Evolutionary conservation across 2,888 invertebrate genomes (phyloP).

Genomic region (Cheiracanthium punctorium): DNA sequence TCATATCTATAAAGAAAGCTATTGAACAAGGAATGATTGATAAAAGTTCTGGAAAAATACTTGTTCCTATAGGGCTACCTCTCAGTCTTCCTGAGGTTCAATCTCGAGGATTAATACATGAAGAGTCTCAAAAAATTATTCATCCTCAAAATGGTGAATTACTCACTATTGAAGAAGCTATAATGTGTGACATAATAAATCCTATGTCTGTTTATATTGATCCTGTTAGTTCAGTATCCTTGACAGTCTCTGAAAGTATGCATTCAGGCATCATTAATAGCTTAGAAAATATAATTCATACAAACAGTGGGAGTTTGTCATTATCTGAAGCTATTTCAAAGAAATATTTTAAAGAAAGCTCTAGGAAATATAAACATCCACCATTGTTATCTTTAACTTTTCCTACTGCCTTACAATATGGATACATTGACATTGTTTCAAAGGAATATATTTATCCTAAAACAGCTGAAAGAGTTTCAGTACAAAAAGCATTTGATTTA

Average conservation of each 20-base stretch:
- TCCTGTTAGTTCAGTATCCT: slow-evolving; percentile 80
- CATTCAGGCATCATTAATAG: slow-evolving; percentile 76
- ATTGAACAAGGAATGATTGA: slow-evolving; percentile 88
- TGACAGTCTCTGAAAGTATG: slow-evolving; percentile 83
- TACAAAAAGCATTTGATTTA: slow-evolving; percentile 74
- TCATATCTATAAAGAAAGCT: slow-evolving; percentile 88
- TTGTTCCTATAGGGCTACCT: slow-evolving; percentile 87
- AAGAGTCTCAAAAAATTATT: slow-evolving; percentile 83
- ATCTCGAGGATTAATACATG: slow-evolving; percentile 89
- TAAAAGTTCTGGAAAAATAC: slow-evolving; percentile 82
- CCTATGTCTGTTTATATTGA: slow-evolving; percentile 83
- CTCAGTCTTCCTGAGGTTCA: slow-evolving; percentile 88
- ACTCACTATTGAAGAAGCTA: slow-evolving; percentile 87
- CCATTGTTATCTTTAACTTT: slow-evolving; percentile 75
- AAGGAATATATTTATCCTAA: slow-evolving; percentile 77
- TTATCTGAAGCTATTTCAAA: slow-evolving; percentile 71
- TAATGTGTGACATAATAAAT: slow-evolving; percentile 82
- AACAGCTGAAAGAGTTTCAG: slow-evolving; percentile 75
- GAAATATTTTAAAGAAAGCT: slow-evolving; percentile 26
- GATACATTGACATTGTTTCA: slow-evolving; percentile 76
- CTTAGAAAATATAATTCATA: slow-evolving; percentile 73
- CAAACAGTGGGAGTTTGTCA: slow-evolving; percentile 64
- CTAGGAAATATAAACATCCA: slow-evolving; percentile 71
- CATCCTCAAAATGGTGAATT: slow-evolving; percentile 90
- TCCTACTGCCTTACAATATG: slow-evolving; percentile 76